Evolutionary conservation across 1,140 invertebrate genomes (phyloP).

Genomic region (Teleopsis dalmanni): DNA sequence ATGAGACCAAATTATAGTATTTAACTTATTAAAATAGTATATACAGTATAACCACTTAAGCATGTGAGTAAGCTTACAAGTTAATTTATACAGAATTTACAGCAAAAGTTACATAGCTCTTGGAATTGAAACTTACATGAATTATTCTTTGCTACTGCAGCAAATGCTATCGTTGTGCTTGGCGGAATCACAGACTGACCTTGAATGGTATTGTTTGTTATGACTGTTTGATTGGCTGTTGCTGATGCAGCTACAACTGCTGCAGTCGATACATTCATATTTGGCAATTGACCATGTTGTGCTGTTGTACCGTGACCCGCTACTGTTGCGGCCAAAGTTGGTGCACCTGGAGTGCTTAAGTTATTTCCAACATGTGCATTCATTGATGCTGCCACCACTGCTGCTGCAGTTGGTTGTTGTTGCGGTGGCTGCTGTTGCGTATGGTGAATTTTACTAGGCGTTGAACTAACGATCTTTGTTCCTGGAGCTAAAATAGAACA

Average conservation of each 20-base stretch:
- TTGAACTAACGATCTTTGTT: slow-evolving; percentile 43
- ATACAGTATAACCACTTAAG: background rate
- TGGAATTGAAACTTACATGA: slow-evolving; percentile 31
- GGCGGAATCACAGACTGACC: slow-evolving; percentile 44
- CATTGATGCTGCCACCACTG: slow-evolving; percentile 14
- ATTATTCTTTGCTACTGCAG: slow-evolving; percentile 43
- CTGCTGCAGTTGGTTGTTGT: slow-evolving; percentile 18
- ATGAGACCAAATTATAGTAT: background rate
- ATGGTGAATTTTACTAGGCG: slow-evolving; percentile 40
- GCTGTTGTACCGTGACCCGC: slow-evolving; percentile 32
- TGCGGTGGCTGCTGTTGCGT: slow-evolving; percentile 15
- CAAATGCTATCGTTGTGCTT: slow-evolving; percentile 43
- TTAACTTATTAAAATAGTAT: background rate
- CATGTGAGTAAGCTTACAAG: background rate
- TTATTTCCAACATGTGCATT: too few relatives aligned
- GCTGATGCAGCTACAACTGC: slow-evolving; percentile 10
- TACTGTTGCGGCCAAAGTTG: slow-evolving; percentile 14
- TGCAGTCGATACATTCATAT: slow-evolving; percentile 17
- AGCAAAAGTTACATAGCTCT: background rate
- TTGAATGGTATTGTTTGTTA: slow-evolving; percentile 34
- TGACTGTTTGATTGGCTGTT: slow-evolving; percentile 7
- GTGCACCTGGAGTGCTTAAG: too few relatives aligned
- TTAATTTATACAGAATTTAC: background rate
- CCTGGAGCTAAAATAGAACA: slow-evolving; percentile 24
- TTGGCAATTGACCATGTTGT: slow-evolving; percentile 36